A percentile compares a stretch with the other conserved stretches of the same genome.
Evolutionary conservation across 2,888 invertebrate genomes (phyloP).

Genomic region (Drosophila hamatofila): DNA sequence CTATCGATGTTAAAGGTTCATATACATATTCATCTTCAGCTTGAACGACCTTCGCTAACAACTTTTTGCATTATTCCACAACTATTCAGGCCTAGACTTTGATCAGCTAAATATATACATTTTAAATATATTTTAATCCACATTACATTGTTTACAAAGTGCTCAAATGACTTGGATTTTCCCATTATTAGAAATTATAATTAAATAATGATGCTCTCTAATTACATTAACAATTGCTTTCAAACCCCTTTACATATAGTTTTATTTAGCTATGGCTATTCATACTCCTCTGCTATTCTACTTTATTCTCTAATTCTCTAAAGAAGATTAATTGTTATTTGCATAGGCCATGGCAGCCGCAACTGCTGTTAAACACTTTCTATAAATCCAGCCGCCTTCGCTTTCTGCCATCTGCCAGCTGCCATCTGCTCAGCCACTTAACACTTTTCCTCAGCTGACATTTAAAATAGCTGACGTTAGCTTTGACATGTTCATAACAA

Average conservation of each 20-base stretch:
- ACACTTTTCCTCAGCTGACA: constrained; percentile 73
- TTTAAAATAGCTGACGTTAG: constrained; percentile 63
- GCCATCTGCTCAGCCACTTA: constrained; percentile 54
- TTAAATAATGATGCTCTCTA: background rate
- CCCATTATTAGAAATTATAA: background rate
- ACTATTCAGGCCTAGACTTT: background rate
- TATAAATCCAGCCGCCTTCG: constrained; percentile 17
- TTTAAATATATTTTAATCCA: background rate
- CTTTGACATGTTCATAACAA: constrained; percentile 81
- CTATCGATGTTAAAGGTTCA: background rate
- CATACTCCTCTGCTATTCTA: too few species aligned
- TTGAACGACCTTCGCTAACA: constrained; percentile 1
- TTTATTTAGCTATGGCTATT: too few species aligned
- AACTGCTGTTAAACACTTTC: constrained; percentile 54
- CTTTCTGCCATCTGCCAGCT: constrained; percentile 7
- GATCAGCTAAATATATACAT: background rate
- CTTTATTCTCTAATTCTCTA: background rate
- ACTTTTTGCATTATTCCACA: background rate
- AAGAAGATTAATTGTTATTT: constrained; percentile 55
- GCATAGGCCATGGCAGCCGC: constrained; percentile 30
- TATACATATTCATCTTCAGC: constrained; percentile 7
- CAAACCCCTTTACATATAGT: too few species aligned
- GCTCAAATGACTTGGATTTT: background rate
- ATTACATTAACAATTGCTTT: background rate
- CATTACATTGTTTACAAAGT: constrained; percentile 1